Conservation (phyloP, 2,113 vertebrate genomes). For the Syngnathoides biaculeatus region DNA sequence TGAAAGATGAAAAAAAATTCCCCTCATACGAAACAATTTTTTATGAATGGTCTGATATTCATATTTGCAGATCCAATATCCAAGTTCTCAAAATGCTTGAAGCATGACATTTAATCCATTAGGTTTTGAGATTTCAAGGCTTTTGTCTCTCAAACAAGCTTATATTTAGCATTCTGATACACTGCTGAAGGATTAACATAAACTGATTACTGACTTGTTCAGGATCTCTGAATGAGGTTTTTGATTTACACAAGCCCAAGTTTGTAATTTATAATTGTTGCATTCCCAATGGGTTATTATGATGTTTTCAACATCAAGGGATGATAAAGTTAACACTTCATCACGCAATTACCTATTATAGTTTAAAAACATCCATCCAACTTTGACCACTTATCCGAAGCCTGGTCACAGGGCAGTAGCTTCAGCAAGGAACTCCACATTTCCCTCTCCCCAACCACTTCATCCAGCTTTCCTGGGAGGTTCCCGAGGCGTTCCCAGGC, state of each 20-base stretch:
- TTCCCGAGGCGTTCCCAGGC: no score
- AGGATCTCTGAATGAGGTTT: slow-evolving; percentile 43
- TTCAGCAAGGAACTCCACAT: no score
- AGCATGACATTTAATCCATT: slow-evolving; percentile 53
- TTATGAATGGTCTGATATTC: slow-evolving; percentile 22
- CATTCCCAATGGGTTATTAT: slow-evolving; percentile 22
- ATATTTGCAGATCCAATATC: slow-evolving; percentile 22
- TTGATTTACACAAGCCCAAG: slow-evolving; percentile 38
- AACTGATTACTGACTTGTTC: slow-evolving; percentile 51
- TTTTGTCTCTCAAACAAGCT: slow-evolving; percentile 54
- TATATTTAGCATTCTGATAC: slow-evolving; percentile 63
- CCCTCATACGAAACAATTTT: slow-evolving; percentile 6
- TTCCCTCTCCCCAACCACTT: no score
- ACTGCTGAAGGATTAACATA: slow-evolving; percentile 64
- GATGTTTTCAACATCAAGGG: slow-evolving; percentile 24
- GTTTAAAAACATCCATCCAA: no score
- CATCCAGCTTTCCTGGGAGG: no score
- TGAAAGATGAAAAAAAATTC: not conserved
- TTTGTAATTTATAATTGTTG: slow-evolving; percentile 47
- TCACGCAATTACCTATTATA: slow-evolving; percentile 10
- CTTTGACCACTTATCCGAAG: no score
- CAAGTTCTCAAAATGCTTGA: slow-evolving; percentile 36
- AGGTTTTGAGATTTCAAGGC: slow-evolving; percentile 60
- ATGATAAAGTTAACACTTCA: slow-evolving; percentile 17
- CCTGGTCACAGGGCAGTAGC: no score